phyloP scores from a whole-genome alignment of 2,888 invertebrate species.

The Liopterus haemorrhoidalis region DNA sequence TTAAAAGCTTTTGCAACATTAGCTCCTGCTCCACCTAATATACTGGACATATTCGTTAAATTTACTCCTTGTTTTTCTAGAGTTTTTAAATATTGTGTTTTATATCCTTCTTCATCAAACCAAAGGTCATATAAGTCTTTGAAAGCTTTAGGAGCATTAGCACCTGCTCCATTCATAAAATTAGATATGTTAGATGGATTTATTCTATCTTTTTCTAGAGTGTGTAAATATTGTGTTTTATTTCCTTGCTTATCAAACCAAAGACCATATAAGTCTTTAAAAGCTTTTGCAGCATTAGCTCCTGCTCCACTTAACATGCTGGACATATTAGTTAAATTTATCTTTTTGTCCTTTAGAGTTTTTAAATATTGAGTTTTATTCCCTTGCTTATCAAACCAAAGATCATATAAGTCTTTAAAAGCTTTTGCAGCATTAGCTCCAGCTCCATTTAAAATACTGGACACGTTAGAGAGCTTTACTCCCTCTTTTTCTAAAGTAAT shows the following conservation, averaged over 20 bases:
- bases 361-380: slow-evolving; percentile 10
- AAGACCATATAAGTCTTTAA: slow-evolving; percentile 26
- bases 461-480: slow-evolving; percentile 7
- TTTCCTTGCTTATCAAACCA: too few relatives aligned
- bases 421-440: slow-evolving; percentile 2
- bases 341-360: not conserved
- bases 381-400: slow-evolving; percentile 11
- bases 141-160: slow-evolving; percentile 12
- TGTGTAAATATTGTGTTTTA: too few relatives aligned
- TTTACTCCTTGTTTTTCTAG: too few relatives aligned
- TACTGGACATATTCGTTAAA: slow-evolving; percentile 10
- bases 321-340: slow-evolving; percentile 4
- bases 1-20: slow-evolving; percentile 13
- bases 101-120: slow-evolving; percentile 8
- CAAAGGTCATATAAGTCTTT: slow-evolving; percentile 12
- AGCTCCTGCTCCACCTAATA: slow-evolving; percentile 10
- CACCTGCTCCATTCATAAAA: slow-evolving; percentile 8
- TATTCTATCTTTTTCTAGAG: slow-evolving; percentile 2
- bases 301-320: slow-evolving; percentile 29
- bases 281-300: slow-evolving; percentile 26
- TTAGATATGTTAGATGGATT: slow-evolving; percentile 8
- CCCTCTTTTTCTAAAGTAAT: slow-evolving; percentile 19
- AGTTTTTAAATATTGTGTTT: slow-evolving; percentile 12
- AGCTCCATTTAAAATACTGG: slow-evolving; percentile 6
- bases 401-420: slow-evolving; percentile 7